Conservation (phyloP, 2,113 vertebrate species). For the Tretioscincus oriximinensis region DNA sequence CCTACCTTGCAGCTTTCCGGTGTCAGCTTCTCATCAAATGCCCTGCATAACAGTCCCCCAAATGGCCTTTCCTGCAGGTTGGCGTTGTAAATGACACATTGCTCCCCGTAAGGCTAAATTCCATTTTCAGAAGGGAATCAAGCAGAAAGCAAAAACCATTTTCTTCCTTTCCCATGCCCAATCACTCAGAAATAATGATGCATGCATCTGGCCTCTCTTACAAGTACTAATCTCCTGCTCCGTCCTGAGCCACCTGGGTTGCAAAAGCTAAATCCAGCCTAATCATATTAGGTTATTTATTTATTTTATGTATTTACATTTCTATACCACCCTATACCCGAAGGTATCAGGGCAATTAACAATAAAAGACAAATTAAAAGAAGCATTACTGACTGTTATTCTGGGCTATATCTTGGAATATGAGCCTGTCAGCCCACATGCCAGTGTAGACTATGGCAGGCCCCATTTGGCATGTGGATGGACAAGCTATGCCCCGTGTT, state of each 20-base stretch:
- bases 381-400: too few relatives aligned
- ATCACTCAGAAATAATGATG: neutral
- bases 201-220: neutral
- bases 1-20: too few relatives aligned
- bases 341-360: too few relatives aligned
- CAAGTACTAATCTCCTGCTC: neutral
- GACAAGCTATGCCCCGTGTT: too few relatives aligned
- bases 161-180: neutral
- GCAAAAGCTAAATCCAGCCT: neutral
- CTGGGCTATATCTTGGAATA: too few relatives aligned
- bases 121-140: conserved; percentile 6
- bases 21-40: neutral
- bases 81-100: neutral
- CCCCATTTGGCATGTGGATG: too few relatives aligned
- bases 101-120: neutral
- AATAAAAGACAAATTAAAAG: too few relatives aligned
- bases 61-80: neutral
- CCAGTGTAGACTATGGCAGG: too few relatives aligned
- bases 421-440: too few relatives aligned
- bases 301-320: too few relatives aligned
- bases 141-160: neutral
- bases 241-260: neutral
- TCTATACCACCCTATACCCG: too few relatives aligned
- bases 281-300: neutral
- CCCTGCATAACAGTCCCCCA: neutral